These are phyloP conservation scores for Seriola rivoliana DNA, from an alignment of 2,113 vertebrate genomes.

Conservation along the genomic window DNA sequence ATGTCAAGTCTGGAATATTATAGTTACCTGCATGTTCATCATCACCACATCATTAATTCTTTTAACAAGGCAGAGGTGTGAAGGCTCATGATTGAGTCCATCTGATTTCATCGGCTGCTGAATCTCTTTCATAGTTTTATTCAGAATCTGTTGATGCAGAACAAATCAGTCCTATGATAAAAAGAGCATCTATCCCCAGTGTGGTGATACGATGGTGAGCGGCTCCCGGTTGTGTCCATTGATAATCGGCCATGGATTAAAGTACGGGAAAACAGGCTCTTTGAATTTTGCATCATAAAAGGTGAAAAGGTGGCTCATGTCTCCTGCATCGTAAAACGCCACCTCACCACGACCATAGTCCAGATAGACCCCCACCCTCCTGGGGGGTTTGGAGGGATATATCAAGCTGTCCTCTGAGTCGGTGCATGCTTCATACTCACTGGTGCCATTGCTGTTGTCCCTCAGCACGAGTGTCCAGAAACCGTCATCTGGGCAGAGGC, in stretches of 20 bases:
- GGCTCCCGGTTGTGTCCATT: conserved; percentile 84
- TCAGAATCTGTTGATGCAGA: neutral
- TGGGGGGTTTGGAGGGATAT: conserved; percentile 62
- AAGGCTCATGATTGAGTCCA: conserved; percentile 28
- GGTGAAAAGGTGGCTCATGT: conserved; percentile 89
- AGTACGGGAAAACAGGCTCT: conserved; percentile 86
- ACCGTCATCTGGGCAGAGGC: conserved; percentile 87
- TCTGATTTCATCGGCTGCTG: neutral
- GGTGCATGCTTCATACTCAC: conserved; percentile 85
- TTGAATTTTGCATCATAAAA: conserved; percentile 82
- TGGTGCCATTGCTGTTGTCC: conserved; percentile 65
- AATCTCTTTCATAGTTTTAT: conserved; percentile 9
- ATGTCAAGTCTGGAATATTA: too few relatives aligned
- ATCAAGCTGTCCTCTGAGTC: conserved; percentile 83
- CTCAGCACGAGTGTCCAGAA: conserved; percentile 89
- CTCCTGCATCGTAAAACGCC: conserved; percentile 86
- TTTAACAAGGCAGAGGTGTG: conserved; percentile 5
- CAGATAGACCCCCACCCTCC: conserved; percentile 86
- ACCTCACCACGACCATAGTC: conserved; percentile 85
- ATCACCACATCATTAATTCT: neutral
- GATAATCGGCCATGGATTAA: conserved; percentile 90
- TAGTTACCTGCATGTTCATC: neutral
- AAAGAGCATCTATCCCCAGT: conserved; percentile 44
- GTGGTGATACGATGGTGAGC: conserved; percentile 73
- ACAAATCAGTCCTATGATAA: neutral